These are phyloP conservation scores for Amphiprion percula DNA, from an alignment of 2,113 vertebrate genomes.

Conservation along the genomic window DNA sequence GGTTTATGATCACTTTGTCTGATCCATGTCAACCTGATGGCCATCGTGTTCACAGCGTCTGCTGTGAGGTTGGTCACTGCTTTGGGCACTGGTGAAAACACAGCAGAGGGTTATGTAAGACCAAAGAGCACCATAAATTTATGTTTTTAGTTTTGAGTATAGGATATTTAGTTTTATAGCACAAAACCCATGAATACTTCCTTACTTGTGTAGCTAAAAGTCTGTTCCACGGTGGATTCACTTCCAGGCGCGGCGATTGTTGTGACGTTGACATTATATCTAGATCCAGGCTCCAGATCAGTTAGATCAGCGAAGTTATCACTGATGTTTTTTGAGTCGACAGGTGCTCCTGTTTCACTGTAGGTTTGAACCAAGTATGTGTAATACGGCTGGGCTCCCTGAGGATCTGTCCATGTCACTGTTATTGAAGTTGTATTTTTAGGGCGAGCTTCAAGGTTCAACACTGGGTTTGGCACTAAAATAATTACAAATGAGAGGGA, in stretches of 20 bases:
- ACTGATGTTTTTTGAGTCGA: rapidly evolving
- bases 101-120: not conserved
- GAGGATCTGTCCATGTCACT: slow-evolving; percentile 56
- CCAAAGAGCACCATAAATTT: not conserved
- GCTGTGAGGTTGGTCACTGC: slow-evolving; percentile 45
- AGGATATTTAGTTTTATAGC: too few relatives aligned
- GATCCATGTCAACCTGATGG: slow-evolving; percentile 54
- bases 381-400: not conserved
- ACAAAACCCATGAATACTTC: not conserved
- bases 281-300: slow-evolving; percentile 54
- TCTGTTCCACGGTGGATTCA: slow-evolving; percentile 13
- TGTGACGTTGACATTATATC: slow-evolving; percentile 53
- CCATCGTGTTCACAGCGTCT: slow-evolving; percentile 14
- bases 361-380: slow-evolving; percentile 38
- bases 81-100: slow-evolving; percentile 57
- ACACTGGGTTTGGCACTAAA: slow-evolving; percentile 73
- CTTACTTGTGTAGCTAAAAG: slow-evolving; percentile 70
- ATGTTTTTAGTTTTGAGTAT: not conserved
- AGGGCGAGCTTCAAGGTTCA: slow-evolving; percentile 24
- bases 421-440: slow-evolving; percentile 39
- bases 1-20: slow-evolving; percentile 46
- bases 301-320: not conserved
- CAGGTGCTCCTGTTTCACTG: not conserved
- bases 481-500: not conserved
- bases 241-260: slow-evolving; percentile 10